Evolutionary conservation across 30 jellyfish, hydroid and myxozoan genomes (phyloP), one percentile per base, ranked within the genome.

Genomic region (Hydractinia echinata): DNA sequence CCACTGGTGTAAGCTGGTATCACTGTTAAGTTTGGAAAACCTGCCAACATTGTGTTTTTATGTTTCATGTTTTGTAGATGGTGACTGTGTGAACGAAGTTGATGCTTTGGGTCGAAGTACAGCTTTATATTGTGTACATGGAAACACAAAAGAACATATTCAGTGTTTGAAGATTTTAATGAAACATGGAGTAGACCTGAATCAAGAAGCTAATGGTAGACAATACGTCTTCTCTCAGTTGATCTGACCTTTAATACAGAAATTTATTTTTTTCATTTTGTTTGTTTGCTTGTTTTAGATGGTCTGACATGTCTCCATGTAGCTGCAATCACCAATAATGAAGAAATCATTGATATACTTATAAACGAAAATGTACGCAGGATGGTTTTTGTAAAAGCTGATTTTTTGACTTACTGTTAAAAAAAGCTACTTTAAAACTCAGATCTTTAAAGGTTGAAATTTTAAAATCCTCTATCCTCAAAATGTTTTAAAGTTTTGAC

Each of bases 41-140:
- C 44, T 30, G 44, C 44, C 44, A 30, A 30, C 44, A 30, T 30
- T 30, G 44, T 30, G 44, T 30, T 30, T 30, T 30, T 30, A 30
- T 30, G 44, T 30, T 30, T 30, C 44, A 0, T 30, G 44, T 30
- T 53, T 18, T 14, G 15, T 54, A 83, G 91, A 83, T 55, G 49
- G 49, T 20, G 81, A 66, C 67, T 44, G 86, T 21, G 71, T 86
- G 58, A 77, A 92, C 67, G 98, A 92, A 82, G 77, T 87, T 53
- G 98, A 92, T 83, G 96, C 96, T 1, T 56, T 92, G 64, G 98
- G 98, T 14, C 94, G 98, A 14, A 76, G 89, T 8, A 92, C 98
- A 10, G 92, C 94, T 9, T 83, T 87, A 86, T 87, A 92, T 84
- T 95, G 96, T 20, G 61, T 87, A 9, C 82, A 92, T 78, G 96